phyloP scores from a whole-genome alignment of 2,888 invertebrate genomes.

The Stomorhina lunata region DNA sequence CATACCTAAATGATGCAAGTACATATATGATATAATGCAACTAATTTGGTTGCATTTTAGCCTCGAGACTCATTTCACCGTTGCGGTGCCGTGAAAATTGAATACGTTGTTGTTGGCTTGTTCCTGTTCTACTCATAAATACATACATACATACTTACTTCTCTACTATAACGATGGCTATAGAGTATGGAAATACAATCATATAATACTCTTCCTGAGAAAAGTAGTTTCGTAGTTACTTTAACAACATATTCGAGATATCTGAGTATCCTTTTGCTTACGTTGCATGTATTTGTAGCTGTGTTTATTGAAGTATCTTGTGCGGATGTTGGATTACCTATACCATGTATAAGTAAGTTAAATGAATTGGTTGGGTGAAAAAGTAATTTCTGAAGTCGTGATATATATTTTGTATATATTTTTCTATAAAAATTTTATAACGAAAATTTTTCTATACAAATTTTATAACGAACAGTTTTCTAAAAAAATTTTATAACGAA shows the following conservation, averaged over 20 bases:
- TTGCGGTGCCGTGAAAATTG: slow-evolving; percentile 59
- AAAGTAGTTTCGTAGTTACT: slow-evolving; percentile 46
- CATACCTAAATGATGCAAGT: too few species aligned
- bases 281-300: background rate
- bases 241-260: slow-evolving; percentile 34
- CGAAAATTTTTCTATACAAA: too few species aligned
- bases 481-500: too few species aligned
- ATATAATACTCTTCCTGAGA: slow-evolving; percentile 25
- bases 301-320: slow-evolving; percentile 38
- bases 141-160: slow-evolving; percentile 2
- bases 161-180: too few species aligned
- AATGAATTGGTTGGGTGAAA: background rate
- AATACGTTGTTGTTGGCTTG: slow-evolving; percentile 57
- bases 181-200: background rate
- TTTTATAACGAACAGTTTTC: too few species aligned
- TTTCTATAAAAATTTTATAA: too few species aligned
- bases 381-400: background rate
- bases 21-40: slow-evolving; percentile 54
- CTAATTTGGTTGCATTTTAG: slow-evolving; percentile 65
- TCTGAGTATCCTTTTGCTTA: background rate
- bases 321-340: slow-evolving; percentile 21
- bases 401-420: too few species aligned
- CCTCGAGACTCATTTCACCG: slow-evolving; percentile 63
- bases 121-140: slow-evolving; percentile 8
- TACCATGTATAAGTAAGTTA: background rate